These are phyloP conservation scores for Halesus radiatus DNA, from an alignment of 1,140 invertebrate species.

Conservation along the genomic window DNA sequence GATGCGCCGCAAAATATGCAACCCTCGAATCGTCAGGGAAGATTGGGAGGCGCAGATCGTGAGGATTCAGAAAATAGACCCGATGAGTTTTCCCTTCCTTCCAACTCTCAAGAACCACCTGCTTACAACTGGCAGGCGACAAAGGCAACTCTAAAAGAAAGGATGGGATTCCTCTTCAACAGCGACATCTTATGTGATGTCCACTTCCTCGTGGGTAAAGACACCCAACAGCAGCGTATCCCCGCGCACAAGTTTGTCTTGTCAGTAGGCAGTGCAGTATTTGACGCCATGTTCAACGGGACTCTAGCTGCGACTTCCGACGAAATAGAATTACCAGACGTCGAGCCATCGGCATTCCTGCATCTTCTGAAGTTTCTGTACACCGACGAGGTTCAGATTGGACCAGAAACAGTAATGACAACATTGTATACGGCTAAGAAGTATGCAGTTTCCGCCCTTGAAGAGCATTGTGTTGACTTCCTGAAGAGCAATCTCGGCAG, in stretches of 20 bases:
- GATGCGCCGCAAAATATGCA: slow-evolving; percentile 68
- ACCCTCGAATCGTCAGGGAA: slow-evolving; percentile 64
- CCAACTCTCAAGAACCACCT: slow-evolving; percentile 62
- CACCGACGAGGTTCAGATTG: slow-evolving; percentile 89
- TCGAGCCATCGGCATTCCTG: slow-evolving; percentile 84
- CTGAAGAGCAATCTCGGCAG: slow-evolving; percentile 83
- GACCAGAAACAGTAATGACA: slow-evolving; percentile 90
- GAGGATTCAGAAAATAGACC: slow-evolving; percentile 63
- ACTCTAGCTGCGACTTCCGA: slow-evolving; percentile 76
- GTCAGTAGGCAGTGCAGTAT: slow-evolving; percentile 86
- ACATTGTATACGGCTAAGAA: slow-evolving; percentile 91
- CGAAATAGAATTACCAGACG: slow-evolving; percentile 86
- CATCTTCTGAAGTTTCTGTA: slow-evolving; percentile 83
- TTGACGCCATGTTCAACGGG: slow-evolving; percentile 92
- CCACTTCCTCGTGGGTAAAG: slow-evolving; percentile 83
- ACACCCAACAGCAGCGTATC: slow-evolving; percentile 79
- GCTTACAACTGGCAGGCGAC: slow-evolving; percentile 78
- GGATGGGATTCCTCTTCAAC: slow-evolving; percentile 85
- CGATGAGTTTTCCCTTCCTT: slow-evolving; percentile 57
- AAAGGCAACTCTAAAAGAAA: slow-evolving; percentile 82
- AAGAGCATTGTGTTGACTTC: slow-evolving; percentile 89
- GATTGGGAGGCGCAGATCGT: slow-evolving; percentile 61
- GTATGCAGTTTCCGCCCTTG: slow-evolving; percentile 86
- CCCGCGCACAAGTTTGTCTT: slow-evolving; percentile 90
- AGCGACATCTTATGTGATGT: slow-evolving; percentile 87